Percentiles rank a stretch among this genome's conserved stretches.
These are phyloP conservation scores for Ptychochromis oligacanthus DNA, from an alignment of 2,113 vertebrate species.

Conservation along the genomic window DNA sequence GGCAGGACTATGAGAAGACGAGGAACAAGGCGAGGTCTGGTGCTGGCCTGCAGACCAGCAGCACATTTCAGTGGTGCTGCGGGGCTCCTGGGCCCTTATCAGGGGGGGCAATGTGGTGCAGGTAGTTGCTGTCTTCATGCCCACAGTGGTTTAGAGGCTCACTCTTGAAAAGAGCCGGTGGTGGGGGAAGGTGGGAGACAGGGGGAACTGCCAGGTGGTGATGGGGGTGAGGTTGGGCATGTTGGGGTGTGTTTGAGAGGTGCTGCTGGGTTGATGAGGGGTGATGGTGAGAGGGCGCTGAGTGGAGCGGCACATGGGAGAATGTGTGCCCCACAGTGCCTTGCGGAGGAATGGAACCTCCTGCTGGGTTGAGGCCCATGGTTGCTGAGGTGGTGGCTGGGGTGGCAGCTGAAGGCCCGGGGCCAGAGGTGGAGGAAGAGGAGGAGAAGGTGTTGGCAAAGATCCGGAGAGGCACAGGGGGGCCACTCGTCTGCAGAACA, in stretches of 20 bases:
- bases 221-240: conserved; percentile 77
- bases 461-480: conserved; percentile 81
- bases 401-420: conserved; percentile 57
- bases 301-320: conserved; percentile 89
- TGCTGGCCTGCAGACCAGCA: conserved; percentile 35
- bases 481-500: conserved; percentile 82
- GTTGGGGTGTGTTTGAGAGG: conserved; percentile 83
- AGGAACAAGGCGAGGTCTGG: conserved; percentile 50
- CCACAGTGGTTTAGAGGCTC: conserved; percentile 94
- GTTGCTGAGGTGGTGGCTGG: conserved; percentile 63
- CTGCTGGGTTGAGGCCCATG: conserved; percentile 78
- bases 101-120: conserved; percentile 86
- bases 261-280: conserved; percentile 75
- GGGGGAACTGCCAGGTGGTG: conserved; percentile 88
- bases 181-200: conserved; percentile 88
- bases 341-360: conserved; percentile 70
- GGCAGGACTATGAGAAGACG: conserved; percentile 38
- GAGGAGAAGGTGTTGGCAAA: conserved; percentile 80
- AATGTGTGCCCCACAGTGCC: conserved; percentile 84
- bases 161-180: conserved; percentile 95
- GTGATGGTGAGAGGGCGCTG: conserved; percentile 84
- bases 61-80: conserved; percentile 86
- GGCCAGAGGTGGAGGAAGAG: conserved; percentile 76
- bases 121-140: conserved; percentile 89
- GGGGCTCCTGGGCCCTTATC: conserved; percentile 86